phyloP scores from a whole-genome alignment of 35 echinoderm and acorn worm species.

The Apostichopus parvimensis region DNA sequence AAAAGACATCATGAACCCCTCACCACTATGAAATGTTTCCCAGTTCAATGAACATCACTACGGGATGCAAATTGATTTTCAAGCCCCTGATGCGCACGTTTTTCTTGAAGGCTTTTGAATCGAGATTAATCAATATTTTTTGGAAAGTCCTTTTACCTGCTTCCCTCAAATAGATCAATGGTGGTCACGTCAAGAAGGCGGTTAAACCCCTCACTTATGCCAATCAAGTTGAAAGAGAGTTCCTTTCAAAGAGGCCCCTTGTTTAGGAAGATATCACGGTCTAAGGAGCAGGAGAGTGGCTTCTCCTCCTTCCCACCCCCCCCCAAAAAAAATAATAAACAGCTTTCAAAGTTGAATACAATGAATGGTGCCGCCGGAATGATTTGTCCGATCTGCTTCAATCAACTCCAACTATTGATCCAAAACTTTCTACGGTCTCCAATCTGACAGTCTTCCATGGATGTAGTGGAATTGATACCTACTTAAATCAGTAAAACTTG shows the following conservation, averaged over 20 bases:
- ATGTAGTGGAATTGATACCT: background rate
- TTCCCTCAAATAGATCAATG: constrained; percentile 14
- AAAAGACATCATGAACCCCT: too few relatives aligned
- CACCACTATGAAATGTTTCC: too few relatives aligned
- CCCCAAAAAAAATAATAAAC: too few relatives aligned
- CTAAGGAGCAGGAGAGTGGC: background rate
- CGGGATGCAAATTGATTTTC: background rate
- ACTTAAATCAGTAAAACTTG: too few relatives aligned
- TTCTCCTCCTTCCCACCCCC: background rate
- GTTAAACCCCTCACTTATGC: background rate
- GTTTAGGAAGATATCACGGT: background rate
- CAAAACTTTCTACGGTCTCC: too few relatives aligned
- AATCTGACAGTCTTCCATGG: background rate
- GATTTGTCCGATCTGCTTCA: background rate
- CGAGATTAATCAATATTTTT: background rate
- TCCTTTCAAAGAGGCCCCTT: background rate
- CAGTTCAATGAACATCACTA: too few relatives aligned
- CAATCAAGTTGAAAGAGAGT: constrained; percentile 29
- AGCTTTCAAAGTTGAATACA: too few relatives aligned
- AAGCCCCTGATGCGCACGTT: background rate
- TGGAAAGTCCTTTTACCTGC: background rate
- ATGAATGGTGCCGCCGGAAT: too few relatives aligned
- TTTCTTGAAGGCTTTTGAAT: too few relatives aligned
- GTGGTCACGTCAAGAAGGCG: background rate
- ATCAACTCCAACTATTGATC: background rate